Evolutionary conservation across 2,888 invertebrate species (phyloP).

Genomic region (Neoscelio sp.): DNA sequence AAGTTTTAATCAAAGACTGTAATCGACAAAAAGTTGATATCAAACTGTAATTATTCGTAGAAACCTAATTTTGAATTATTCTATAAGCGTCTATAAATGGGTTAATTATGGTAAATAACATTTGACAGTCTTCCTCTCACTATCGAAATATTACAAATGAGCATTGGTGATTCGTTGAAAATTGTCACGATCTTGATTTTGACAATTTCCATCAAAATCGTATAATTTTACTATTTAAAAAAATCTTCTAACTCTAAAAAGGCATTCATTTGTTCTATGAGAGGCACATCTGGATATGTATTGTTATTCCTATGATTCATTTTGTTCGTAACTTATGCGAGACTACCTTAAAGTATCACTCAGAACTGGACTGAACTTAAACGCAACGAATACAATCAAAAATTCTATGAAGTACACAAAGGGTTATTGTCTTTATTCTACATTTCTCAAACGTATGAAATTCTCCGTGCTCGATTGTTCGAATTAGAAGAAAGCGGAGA

Average conservation of each 20-base stretch:
- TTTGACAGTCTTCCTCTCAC: slow-evolving; percentile 78
- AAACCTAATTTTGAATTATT: slow-evolving; percentile 19
- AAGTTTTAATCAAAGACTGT: slow-evolving; percentile 12
- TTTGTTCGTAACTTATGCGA: slow-evolving; percentile 66
- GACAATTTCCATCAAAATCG: slow-evolving; percentile 50
- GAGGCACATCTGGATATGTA: slow-evolving; percentile 77
- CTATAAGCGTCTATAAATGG: slow-evolving; percentile 57
- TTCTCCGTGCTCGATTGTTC: slow-evolving; percentile 22
- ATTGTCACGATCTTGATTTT: slow-evolving; percentile 13
- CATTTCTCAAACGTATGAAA: slow-evolving; percentile 16
- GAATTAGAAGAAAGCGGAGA: slow-evolving; percentile 10
- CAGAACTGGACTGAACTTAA: slow-evolving; percentile 73
- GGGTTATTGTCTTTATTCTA: slow-evolving; percentile 58
- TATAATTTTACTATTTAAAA: slow-evolving; percentile 60
- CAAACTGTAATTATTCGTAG: slow-evolving; percentile 32
- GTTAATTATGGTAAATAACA: slow-evolving; percentile 54
- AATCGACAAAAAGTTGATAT: slow-evolving; percentile 2
- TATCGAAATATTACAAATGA: slow-evolving; percentile 69
- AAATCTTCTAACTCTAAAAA: slow-evolving; percentile 36
- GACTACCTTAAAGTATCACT: slow-evolving; percentile 79
- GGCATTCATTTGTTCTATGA: slow-evolving; percentile 71
- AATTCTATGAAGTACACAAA: slow-evolving; percentile 51
- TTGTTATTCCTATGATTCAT: slow-evolving; percentile 65
- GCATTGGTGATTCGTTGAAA: slow-evolving; percentile 65
- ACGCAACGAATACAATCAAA: slow-evolving; percentile 53